Evolutionary conservation across 2,113 vertebrate species (phyloP).

Genomic region (Artemisiospiza belli): DNA sequence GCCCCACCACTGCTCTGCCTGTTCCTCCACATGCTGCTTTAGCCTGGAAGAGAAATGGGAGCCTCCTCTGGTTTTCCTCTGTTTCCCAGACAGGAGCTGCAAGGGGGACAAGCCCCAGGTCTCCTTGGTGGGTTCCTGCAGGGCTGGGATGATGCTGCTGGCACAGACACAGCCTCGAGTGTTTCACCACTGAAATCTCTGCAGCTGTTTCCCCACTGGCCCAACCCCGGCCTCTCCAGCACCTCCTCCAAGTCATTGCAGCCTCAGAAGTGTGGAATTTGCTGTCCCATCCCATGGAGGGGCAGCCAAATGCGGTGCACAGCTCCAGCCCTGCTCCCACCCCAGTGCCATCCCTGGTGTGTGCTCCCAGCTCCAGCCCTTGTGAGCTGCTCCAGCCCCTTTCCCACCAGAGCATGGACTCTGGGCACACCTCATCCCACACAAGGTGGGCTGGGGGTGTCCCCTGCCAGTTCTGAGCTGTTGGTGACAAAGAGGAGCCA

Average conservation of each 20-base stretch:
- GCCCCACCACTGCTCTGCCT: not conserved
- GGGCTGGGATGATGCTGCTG: not conserved
- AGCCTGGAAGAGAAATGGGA: not conserved
- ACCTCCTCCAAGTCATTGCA: not conserved
- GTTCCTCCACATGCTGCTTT: not conserved
- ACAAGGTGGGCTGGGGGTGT: rapidly evolving
- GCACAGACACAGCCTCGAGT: not conserved
- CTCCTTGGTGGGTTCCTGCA: not conserved
- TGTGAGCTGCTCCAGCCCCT: not conserved
- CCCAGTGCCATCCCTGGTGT: rapidly evolving
- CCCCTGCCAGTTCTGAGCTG: not conserved
- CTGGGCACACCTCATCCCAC: rapidly evolving
- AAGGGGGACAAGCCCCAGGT: not conserved
- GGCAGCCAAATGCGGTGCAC: not conserved
- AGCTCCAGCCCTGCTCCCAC: not conserved
- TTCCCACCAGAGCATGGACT: rapidly evolving
- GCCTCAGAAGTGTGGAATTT: slow-evolving; percentile 15
- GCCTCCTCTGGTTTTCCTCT: not conserved
- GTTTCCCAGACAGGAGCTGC: not conserved
- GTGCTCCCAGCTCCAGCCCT: not conserved
- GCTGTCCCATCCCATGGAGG: not conserved
- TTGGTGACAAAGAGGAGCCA: no score
- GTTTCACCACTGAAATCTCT: not conserved
- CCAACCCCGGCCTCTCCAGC: not conserved
- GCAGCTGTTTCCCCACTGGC: not conserved